Percentiles rank a stretch among this genome's conserved stretches.
These are phyloP conservation scores for Eristalinus aeneus DNA, from an alignment of 2,888 invertebrate species.

Conservation along the genomic window DNA sequence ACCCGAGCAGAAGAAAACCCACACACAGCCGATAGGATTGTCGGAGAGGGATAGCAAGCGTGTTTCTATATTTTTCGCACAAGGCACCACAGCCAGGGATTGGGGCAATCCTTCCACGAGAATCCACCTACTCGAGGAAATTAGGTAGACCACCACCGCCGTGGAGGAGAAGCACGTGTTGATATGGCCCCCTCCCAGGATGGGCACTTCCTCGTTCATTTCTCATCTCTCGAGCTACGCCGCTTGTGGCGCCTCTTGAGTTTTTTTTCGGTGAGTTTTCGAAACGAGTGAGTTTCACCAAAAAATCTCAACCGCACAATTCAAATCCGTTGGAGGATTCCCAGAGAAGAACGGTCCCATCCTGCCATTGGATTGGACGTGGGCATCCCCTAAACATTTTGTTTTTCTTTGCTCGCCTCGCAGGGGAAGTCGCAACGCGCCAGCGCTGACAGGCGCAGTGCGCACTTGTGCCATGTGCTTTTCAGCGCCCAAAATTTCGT, in stretches of 20 bases:
- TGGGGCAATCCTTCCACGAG: slow-evolving; percentile 68
- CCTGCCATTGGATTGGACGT: slow-evolving; percentile 66
- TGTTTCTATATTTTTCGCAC: slow-evolving; percentile 61
- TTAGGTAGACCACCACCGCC: slow-evolving; percentile 45
- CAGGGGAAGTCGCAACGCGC: slow-evolving; percentile 61
- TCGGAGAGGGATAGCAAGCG: slow-evolving; percentile 53
- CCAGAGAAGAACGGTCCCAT: slow-evolving; percentile 45
- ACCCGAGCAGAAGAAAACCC: background rate
- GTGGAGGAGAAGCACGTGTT: slow-evolving; percentile 59
- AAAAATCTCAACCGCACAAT: background rate
- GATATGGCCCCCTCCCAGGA: slow-evolving; percentile 34
- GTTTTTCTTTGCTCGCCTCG: slow-evolving; percentile 47
- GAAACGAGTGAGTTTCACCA: background rate
- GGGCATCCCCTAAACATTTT: slow-evolving; percentile 44
- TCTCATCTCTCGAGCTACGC: background rate
- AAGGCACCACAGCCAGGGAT: slow-evolving; percentile 48
- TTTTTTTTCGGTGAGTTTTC: background rate
- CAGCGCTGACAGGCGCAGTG: slow-evolving; percentile 60
- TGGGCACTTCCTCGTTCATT: background rate
- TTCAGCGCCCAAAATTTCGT: slow-evolving; percentile 69
- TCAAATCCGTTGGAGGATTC: slow-evolving; percentile 6
- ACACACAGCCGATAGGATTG: background rate
- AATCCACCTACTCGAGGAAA: slow-evolving; percentile 68
- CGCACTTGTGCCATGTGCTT: slow-evolving; percentile 63
- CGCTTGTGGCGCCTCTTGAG: background rate